A percentile compares a stretch with the other conserved stretches of the same genome.
phyloP scores from a whole-genome alignment of 2,797 vertebrate genomes.

The Channa striata region DNA sequence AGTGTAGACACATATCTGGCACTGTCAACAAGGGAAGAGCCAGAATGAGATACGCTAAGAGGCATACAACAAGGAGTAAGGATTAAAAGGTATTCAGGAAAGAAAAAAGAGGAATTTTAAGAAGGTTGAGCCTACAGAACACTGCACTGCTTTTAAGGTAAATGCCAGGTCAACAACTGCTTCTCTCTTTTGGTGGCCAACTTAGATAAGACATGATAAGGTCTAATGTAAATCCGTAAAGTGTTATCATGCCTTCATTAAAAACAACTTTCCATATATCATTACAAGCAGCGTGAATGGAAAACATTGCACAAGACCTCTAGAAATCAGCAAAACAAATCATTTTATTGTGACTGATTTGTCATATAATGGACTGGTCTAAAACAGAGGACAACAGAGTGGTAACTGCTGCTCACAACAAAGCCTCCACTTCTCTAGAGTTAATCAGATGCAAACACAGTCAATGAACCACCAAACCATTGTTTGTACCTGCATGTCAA shows the following conservation, averaged over 20 bases:
- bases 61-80: constrained; percentile 50
- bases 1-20: constrained; percentile 78
- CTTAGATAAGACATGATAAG: constrained; percentile 40
- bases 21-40: constrained; percentile 69
- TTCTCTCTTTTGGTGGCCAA: constrained; percentile 15
- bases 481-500: constrained; percentile 30
- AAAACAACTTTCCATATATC: constrained; percentile 45
- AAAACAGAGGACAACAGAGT: constrained; percentile 21
- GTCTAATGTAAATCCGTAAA: constrained; percentile 31
- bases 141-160: constrained; percentile 20
- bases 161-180: constrained; percentile 34
- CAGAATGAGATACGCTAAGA: constrained; percentile 64
- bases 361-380: constrained; percentile 1
- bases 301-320: constrained; percentile 2
- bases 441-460: constrained; percentile 42
- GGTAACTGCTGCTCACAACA: constrained; percentile 47
- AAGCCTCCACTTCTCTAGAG: constrained; percentile 26
- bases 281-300: constrained; percentile 10
- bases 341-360: neutral
- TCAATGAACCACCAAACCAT: constrained; percentile 14
- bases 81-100: constrained; percentile 44
- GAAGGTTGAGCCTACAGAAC: constrained; percentile 17
- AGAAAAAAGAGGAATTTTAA: constrained; percentile 39
- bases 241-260: constrained; percentile 38
- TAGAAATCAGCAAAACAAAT: constrained; percentile 16